Percentiles rank a stretch among this genome's conserved stretches.
phyloP scores from a whole-genome alignment of 2,113 vertebrate species.

The Pelvicachromis taeniatus region DNA sequence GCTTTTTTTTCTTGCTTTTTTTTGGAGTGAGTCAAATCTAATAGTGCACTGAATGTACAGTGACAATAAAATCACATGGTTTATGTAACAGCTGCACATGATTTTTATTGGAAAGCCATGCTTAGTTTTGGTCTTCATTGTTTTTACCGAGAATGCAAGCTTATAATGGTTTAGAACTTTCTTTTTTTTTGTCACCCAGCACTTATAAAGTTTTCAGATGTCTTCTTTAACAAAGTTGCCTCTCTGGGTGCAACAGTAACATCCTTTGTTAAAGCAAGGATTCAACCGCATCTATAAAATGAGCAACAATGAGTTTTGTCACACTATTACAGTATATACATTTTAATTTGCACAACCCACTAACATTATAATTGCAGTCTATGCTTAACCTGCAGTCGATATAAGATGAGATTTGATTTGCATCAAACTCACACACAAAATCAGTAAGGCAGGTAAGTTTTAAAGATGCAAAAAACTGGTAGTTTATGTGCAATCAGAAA shows the following conservation, averaged over 20 bases:
- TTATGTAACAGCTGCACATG: constrained; percentile 54
- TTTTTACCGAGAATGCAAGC: background rate
- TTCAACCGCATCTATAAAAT: background rate
- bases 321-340: rapidly evolving
- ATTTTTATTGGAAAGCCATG: background rate
- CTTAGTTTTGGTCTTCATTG: background rate
- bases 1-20: constrained; percentile 19
- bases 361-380: background rate
- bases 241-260: background rate
- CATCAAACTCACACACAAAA: background rate
- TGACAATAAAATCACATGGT: constrained; percentile 72
- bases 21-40: constrained; percentile 56
- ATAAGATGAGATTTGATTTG: background rate
- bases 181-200: background rate
- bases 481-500: background rate
- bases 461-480: background rate
- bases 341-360: background rate
- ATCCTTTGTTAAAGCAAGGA: background rate
- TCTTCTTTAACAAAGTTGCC: background rate
- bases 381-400: background rate
- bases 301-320: background rate
- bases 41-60: constrained; percentile 72
- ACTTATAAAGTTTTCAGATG: background rate
- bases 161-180: background rate
- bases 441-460: background rate